Conservation (phyloP, 2,888 invertebrate species). For the Drosophila mimica region DNA sequence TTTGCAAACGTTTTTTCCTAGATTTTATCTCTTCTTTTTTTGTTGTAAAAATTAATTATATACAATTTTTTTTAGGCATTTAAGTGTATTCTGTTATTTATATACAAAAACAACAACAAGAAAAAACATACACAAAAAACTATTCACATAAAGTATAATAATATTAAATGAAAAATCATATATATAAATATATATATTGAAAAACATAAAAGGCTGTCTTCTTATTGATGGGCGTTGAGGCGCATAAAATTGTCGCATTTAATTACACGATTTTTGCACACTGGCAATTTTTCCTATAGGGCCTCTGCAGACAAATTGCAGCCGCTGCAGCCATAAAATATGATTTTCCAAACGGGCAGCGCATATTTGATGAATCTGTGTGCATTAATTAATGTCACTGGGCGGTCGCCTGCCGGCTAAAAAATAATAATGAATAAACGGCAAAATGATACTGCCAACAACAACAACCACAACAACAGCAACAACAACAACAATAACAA, state of each 20-base stretch:
- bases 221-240: conserved; percentile 33
- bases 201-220: conserved; percentile 46
- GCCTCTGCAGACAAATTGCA: conserved; percentile 66
- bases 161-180: conserved; percentile 63
- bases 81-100: conserved; percentile 76
- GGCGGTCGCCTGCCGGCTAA: conserved; percentile 64
- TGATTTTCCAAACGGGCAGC: conserved; percentile 76
- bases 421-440: conserved; percentile 39
- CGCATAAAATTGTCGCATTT: conserved; percentile 81
- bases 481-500: conserved; percentile 46
- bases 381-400: conserved; percentile 80
- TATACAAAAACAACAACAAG: conserved; percentile 54
- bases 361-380: conserved; percentile 79
- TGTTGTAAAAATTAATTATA: conserved; percentile 41
- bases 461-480: conserved; percentile 46
- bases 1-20: conserved; percentile 27
- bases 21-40: conserved; percentile 26
- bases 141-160: conserved; percentile 46
- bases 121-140: conserved; percentile 36
- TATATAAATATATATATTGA: conserved; percentile 26
- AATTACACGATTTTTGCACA: conserved; percentile 74
- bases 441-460: conserved; percentile 67
- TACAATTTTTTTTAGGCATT: conserved; percentile 55
- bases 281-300: conserved; percentile 47
- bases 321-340: conserved; percentile 69